Evolutionary conservation across 2,797 vertebrate species (phyloP).

Genomic region (Myioborus miniatus): DNA sequence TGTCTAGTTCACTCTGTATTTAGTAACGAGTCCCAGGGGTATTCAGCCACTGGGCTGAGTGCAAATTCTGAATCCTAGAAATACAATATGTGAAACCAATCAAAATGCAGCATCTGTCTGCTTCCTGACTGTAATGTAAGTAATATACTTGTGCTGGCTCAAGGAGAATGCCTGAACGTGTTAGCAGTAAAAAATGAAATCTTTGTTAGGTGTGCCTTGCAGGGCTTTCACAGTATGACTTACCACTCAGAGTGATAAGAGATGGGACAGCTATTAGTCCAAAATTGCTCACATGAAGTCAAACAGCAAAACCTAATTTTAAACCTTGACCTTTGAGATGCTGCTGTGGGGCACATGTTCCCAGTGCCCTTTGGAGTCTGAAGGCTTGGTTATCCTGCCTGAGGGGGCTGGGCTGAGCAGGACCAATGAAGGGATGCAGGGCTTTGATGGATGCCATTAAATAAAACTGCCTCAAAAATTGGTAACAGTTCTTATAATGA

Average conservation of each 20-base stretch:
- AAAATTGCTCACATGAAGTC: slow-evolving; percentile 23
- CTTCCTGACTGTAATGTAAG: background rate
- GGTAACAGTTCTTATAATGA: background rate
- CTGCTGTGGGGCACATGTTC: background rate
- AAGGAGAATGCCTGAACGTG: background rate
- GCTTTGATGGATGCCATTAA: slow-evolving; percentile 20
- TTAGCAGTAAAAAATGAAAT: background rate
- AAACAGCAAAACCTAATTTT: slow-evolving; percentile 49
- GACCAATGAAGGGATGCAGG: background rate
- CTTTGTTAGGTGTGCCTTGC: background rate
- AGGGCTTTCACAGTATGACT: background rate
- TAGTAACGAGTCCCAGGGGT: slow-evolving; percentile 2
- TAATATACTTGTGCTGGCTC: background rate
- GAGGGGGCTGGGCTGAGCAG: background rate
- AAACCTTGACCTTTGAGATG: slow-evolving; percentile 45
- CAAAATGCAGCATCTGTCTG: background rate
- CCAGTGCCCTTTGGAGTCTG: slow-evolving; percentile 11
- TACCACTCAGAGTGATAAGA: background rate
- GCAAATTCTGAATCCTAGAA: slow-evolving; percentile 16
- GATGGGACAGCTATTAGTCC: slow-evolving; percentile 36
- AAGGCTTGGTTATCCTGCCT: background rate
- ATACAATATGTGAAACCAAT: background rate
- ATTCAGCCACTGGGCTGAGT: slow-evolving; percentile 4
- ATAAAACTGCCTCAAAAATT: slow-evolving; percentile 9
- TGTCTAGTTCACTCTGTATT: slow-evolving; percentile 19